Conservation (phyloP, 2,888 invertebrate species). For the Scrobipalpa costella region DNA sequence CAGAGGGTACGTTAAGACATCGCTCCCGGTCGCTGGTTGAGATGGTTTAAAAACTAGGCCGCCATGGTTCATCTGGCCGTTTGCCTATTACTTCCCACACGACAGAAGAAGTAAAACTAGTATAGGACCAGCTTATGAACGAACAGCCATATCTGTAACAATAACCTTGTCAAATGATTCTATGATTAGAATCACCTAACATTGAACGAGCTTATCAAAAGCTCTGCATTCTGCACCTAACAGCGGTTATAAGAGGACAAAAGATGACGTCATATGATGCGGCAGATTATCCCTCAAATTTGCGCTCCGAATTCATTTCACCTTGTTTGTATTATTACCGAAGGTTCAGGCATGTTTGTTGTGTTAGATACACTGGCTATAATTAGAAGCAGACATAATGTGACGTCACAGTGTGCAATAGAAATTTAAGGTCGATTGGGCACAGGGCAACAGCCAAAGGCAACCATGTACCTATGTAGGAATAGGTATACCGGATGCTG, state of each 20-base stretch:
- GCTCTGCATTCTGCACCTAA: background rate
- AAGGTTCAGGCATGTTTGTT: background rate
- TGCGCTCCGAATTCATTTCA: background rate
- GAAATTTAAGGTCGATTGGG: background rate
- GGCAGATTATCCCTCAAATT: conserved; percentile 1
- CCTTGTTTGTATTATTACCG: background rate
- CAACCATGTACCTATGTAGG: too few species aligned
- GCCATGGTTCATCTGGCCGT: too few species aligned
- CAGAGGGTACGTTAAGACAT: too few species aligned
- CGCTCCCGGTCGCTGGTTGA: too few species aligned
- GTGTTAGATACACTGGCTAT: background rate
- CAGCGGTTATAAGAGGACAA: background rate
- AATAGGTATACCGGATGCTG: too few species aligned
- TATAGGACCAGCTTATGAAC: background rate
- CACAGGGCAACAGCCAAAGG: conserved; percentile 37
- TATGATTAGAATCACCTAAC: background rate
- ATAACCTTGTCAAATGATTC: background rate
- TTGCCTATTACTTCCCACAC: background rate
- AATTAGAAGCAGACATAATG: background rate
- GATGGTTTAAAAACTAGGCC: too few species aligned
- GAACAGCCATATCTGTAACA: background rate
- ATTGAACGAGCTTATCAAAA: background rate
- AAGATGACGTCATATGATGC: background rate
- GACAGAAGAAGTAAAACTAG: background rate
- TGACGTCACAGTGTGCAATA: conserved; percentile 1